Evolutionary conservation across 2,888 invertebrate genomes (phyloP), one percentile per base, ranked within the genome.

Genomic region (Drosophila limbata): DNA sequence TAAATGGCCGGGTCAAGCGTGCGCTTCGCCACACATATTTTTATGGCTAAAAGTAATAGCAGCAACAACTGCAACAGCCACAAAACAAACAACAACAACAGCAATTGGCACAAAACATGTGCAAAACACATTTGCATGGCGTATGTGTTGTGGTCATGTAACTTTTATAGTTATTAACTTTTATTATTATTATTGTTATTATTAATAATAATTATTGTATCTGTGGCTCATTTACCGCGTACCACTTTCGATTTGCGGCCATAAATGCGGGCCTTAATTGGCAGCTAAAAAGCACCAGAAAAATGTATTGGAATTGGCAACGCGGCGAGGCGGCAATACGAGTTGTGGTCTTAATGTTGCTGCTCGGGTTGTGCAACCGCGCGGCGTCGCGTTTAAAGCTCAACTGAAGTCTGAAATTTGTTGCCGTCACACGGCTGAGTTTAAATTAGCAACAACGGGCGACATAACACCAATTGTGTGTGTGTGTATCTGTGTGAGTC

Each of bases 401-500:
- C 52, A 81, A 84, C 84, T 84, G 82, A 73, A 83, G 81, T 71
- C 66, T 40, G 33, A 48, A 47, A 57, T 51, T 35, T 60, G 81
- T 21, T 40, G 73, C 35, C 72, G 72, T 77, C 77, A 53, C 72
- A 75, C 81, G 72, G 66, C 72, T 50, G 75, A 69, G 33, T 74
- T 79, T 51, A 70, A 82, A 79, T 82, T 79, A 79, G 77, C 68
- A 62, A 50, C 73, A 61, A 39, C 62, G 47, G 70, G 53, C 75
- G 75, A 79, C 79, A 76, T 50, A 78, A 62, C 59, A 59, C 55
- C 59, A 53, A 53, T 53, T 61, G 40, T 55, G 9, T 25, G 9
- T 45, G 15, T 39, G 44, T 40, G 28, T 50, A 37, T 60, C 44
- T 69, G 62, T 74, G 39, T 53, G 40, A 39, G 28, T 64, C 56